These are phyloP conservation scores for Perizoma flavofasciatum DNA, from an alignment of 2,888 invertebrate genomes.

Conservation along the genomic window DNA sequence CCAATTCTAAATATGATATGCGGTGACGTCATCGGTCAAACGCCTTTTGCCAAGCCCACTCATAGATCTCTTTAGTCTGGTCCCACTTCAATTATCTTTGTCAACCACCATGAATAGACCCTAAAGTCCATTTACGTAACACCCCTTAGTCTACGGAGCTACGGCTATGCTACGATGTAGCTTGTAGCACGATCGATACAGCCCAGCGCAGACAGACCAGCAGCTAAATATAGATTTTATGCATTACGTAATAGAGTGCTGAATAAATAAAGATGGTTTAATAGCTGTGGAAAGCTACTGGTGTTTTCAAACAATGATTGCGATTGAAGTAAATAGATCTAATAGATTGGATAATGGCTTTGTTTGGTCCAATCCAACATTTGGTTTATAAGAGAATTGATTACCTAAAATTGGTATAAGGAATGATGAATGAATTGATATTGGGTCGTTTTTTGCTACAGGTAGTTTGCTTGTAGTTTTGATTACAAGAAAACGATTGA, in stretches of 20 bases:
- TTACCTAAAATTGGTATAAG: too few relatives aligned
- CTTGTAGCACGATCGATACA: slow-evolving; percentile 46
- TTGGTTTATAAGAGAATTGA: neutral
- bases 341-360: slow-evolving; percentile 7
- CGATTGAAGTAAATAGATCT: slow-evolving; percentile 7
- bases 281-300: slow-evolving; percentile 22
- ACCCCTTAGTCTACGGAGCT: slow-evolving; percentile 11
- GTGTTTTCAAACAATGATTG: slow-evolving; percentile 8
- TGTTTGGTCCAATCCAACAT: too few relatives aligned
- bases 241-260: slow-evolving; percentile 30
- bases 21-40: slow-evolving; percentile 17
- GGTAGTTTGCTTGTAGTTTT: too few relatives aligned
- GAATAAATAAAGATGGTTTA: slow-evolving; percentile 30
- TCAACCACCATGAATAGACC: slow-evolving; percentile 16
- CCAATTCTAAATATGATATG: too few relatives aligned
- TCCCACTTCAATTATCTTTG: slow-evolving; percentile 1
- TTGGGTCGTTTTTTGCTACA: too few relatives aligned
- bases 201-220: slow-evolving; percentile 14
- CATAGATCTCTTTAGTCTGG: slow-evolving; percentile 12
- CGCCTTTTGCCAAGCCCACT: slow-evolving; percentile 10
- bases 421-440: too few relatives aligned
- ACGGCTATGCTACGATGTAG: slow-evolving; percentile 24
- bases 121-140: slow-evolving; percentile 8
- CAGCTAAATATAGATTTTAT: slow-evolving; percentile 45
- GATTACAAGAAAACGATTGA: too few relatives aligned